A percentile compares a stretch with the other conserved stretches of the same genome.
Conservation (phyloP, 2,113 vertebrate genomes). For the Numida meleagris region DNA sequence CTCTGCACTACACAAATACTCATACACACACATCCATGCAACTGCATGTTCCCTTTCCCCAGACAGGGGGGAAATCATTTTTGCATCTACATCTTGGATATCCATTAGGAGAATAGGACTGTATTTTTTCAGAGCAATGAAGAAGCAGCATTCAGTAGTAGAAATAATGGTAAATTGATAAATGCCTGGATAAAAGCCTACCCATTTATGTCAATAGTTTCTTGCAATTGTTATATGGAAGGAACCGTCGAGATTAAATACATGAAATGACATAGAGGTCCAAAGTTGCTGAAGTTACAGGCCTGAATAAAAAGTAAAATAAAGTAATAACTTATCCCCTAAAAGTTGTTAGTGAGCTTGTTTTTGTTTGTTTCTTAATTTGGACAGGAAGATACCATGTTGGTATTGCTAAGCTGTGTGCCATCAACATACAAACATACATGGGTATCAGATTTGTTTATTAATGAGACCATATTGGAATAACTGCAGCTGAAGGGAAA, state of each 20-base stretch:
- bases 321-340: neutral
- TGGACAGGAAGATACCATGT: neutral
- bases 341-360: neutral
- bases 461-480: neutral
- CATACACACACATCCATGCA: neutral
- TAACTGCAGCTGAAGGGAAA: neutral
- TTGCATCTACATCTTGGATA: neutral
- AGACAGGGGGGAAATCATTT: neutral
- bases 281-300: neutral
- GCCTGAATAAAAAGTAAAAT: neutral
- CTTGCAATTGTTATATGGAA: neutral
- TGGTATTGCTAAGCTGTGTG: neutral
- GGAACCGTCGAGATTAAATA: neutral
- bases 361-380: neutral
- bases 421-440: neutral
- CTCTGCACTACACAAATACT: neutral
- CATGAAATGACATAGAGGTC: accelerated
- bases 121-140: neutral
- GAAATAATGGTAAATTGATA: neutral
- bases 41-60: neutral
- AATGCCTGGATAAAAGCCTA: neutral
- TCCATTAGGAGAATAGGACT: neutral
- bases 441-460: neutral
- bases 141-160: neutral
- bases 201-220: neutral